Evolutionary conservation across 2,888 invertebrate genomes (phyloP).

Genomic region (Pharmacophagus antenor): DNA sequence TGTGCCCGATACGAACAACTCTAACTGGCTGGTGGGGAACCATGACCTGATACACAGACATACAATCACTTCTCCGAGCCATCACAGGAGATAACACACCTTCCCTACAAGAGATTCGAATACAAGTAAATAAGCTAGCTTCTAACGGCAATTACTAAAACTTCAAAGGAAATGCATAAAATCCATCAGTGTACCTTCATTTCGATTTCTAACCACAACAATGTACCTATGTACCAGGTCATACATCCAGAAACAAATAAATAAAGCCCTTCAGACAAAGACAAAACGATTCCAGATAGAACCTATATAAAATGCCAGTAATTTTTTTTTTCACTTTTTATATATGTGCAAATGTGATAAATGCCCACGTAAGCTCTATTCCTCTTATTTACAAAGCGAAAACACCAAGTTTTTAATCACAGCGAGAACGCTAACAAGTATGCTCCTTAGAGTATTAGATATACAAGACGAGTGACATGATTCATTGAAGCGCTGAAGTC

Average conservation of each 20-base stretch:
- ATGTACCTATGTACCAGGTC: slow-evolving; percentile 32
- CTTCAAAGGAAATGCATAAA: slow-evolving; percentile 21
- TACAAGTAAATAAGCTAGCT: slow-evolving; percentile 26
- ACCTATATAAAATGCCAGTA: slow-evolving; percentile 30
- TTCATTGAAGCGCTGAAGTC: slow-evolving; percentile 17
- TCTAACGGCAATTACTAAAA: slow-evolving; percentile 26
- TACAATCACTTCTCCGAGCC: background rate
- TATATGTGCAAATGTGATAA: slow-evolving; percentile 50
- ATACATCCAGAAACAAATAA: slow-evolving; percentile 43
- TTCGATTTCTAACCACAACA: background rate
- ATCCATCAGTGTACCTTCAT: background rate
- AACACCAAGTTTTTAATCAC: slow-evolving; percentile 43
- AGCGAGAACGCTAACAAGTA: slow-evolving; percentile 42
- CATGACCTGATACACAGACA: slow-evolving; percentile 24
- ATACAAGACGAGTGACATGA: slow-evolving; percentile 9
- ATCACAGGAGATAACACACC: background rate
- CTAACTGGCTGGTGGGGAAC: slow-evolving; percentile 40
- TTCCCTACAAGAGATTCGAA: background rate
- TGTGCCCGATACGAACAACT: slow-evolving; percentile 45
- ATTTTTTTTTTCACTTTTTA: slow-evolving; percentile 39
- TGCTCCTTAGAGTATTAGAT: slow-evolving; percentile 29
- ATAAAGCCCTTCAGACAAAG: slow-evolving; percentile 40
- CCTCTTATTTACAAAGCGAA: slow-evolving; percentile 45
- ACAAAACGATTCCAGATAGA: slow-evolving; percentile 41
- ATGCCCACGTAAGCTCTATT: slow-evolving; percentile 45